phyloP scores from a whole-genome alignment of 2,113 vertebrate species.

The Chionis minor region DNA sequence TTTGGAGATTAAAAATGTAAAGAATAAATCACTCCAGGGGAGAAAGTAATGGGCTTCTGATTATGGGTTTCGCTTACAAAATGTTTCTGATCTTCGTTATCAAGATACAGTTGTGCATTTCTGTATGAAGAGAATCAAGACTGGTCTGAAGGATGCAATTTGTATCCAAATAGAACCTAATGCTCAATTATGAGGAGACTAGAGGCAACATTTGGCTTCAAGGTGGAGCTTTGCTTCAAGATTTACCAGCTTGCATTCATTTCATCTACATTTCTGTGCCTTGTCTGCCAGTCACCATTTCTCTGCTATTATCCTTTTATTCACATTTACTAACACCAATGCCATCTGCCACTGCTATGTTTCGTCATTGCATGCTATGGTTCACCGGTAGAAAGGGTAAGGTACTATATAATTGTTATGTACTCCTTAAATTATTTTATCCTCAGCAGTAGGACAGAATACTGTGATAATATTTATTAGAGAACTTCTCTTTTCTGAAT shows the following conservation, averaged over 20 bases:
- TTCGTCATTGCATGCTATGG: constrained; percentile 99
- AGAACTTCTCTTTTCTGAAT: background rate
- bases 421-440: constrained; percentile 30
- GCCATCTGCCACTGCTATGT: constrained; percentile 98
- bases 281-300: constrained; percentile 76
- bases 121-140: constrained; percentile 71
- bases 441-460: background rate
- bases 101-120: constrained; percentile 67
- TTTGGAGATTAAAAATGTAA: constrained; percentile 77
- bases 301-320: constrained; percentile 76
- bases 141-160: constrained; percentile 68
- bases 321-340: constrained; percentile 85
- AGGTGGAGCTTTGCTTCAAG: constrained; percentile 79
- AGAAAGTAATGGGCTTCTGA: constrained; percentile 70
- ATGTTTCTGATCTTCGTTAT: constrained; percentile 69
- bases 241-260: constrained; percentile 76
- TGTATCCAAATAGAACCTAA: constrained; percentile 68
- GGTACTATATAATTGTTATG: constrained; percentile 74
- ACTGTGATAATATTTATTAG: background rate
- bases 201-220: constrained; percentile 70
- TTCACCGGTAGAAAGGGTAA: constrained; percentile 98
- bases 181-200: constrained; percentile 67
- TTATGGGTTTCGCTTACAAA: constrained; percentile 70
- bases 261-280: constrained; percentile 78
- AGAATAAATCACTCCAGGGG: constrained; percentile 72